Base-by-base conservation (phyloP, 1,140 invertebrate genomes). In the Bombyx mori region DNA sequence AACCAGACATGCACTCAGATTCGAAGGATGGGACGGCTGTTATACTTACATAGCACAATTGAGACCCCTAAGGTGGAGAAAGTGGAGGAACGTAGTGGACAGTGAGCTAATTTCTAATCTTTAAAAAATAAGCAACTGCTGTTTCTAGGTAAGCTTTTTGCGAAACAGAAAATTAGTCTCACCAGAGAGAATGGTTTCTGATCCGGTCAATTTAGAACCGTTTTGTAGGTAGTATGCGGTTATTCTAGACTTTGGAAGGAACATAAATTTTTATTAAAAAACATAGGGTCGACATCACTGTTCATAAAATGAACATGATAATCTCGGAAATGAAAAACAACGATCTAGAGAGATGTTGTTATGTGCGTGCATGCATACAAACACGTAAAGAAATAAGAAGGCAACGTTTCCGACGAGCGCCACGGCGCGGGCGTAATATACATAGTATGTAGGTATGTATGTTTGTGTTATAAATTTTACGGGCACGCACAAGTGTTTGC, bases 381-480 rank as follows among this genome's bases (percentile, higher is more conserved):
- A 57, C 66, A 69, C 66, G 65, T 65, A 70, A 59, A 61, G 60
- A 73, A 72, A 74, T 72, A 78, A 77, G 63, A 63, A 57, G 54
- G 67, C 68, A 64, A 58, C 73, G 75, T 80, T 79, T 73, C 71
- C 69, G 71, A 56, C 65, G 59, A 66, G 54, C 63, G 69, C 62
- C 55, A 59, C 61, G 57, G 44, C n/a, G n/a, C n/a, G n/a, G n/a
- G n/a, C 58, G 51, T 68, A 63, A 64, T 66, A 18, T 18, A 18
- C 12, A 68, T 67, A 63, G 65, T 70, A 64, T 50, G 42, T 67
- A 58, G 52, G 56, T 48, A 54, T 6, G 52, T 77, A 66, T 75
- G 71, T 75, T 78, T 80, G 71, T 68, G 73, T 80, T 73, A 80
- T 75, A 74, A 71, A 74, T 77, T 74, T 77, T 64, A 77, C 70